Percentiles rank a stretch among this genome's conserved stretches.
These are phyloP conservation scores for Labrus mixtus DNA, from an alignment of 2,113 vertebrate genomes.

Conservation along the genomic window DNA sequence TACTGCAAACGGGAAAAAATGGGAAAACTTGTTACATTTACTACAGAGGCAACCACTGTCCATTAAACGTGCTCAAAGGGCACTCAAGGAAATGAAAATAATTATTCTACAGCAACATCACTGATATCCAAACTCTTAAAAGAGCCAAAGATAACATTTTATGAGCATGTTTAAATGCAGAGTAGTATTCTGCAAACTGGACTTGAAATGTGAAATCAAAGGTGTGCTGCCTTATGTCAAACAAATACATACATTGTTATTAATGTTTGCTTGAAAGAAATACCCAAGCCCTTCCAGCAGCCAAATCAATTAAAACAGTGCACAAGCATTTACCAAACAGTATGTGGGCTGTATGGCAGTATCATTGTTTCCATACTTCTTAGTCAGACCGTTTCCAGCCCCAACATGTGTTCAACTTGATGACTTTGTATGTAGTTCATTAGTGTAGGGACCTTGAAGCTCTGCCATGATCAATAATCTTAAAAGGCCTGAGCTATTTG, in stretches of 20 bases:
- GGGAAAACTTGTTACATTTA: constrained; percentile 8
- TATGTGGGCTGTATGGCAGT: constrained; percentile 18
- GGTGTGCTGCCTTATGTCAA: not conserved
- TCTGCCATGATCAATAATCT: constrained; percentile 65
- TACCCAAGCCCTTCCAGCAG: not conserved
- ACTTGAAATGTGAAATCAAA: not conserved
- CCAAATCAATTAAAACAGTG: constrained; percentile 7
- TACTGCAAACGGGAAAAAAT: constrained; percentile 72
- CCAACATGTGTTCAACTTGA: constrained; percentile 61
- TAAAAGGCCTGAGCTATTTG: constrained; percentile 45
- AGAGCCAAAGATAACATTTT: not conserved
- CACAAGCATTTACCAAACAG: not conserved
- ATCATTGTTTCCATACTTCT: constrained; percentile 50
- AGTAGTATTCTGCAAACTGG: not conserved
- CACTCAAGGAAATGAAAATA: too few relatives aligned
- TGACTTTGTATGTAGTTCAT: constrained; percentile 76
- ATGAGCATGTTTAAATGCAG: not conserved
- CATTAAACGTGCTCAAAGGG: not conserved
- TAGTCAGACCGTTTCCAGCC: constrained; percentile 51
- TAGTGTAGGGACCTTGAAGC: constrained; percentile 71
- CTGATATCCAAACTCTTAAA: too few relatives aligned
- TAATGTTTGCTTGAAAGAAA: constrained; percentile 5
- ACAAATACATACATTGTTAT: not conserved
- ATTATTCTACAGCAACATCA: too few relatives aligned
- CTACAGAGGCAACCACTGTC: not conserved